These are phyloP conservation scores for Lycophotia porphyrea DNA, from an alignment of 2,888 invertebrate genomes.

Conservation along the genomic window DNA sequence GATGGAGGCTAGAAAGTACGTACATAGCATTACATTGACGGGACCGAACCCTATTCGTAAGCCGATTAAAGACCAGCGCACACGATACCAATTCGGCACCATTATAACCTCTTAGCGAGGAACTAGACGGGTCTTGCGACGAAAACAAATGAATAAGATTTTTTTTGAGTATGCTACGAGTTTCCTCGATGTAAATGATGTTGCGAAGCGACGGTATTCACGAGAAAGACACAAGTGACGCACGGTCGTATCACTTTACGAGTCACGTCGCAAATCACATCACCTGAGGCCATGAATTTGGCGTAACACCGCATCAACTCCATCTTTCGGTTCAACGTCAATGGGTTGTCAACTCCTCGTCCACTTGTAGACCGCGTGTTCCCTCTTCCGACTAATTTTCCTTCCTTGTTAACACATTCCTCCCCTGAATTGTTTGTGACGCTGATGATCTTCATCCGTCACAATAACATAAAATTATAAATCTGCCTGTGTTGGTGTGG, in stretches of 20 bases:
- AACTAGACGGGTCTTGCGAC: neutral
- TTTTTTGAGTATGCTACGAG: neutral
- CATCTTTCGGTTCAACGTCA: neutral
- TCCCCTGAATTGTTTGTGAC: too few relatives aligned
- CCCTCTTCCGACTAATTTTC: too few relatives aligned
- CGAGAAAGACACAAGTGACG: neutral
- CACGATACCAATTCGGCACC: neutral
- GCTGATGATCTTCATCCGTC: too few relatives aligned
- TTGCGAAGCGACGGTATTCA: neutral
- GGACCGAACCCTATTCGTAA: constrained; percentile 71
- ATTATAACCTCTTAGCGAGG: neutral
- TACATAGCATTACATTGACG: constrained; percentile 63
- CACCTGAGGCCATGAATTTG: neutral
- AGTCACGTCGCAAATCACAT: neutral
- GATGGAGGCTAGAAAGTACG: constrained; percentile 55
- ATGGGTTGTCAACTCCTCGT: neutral
- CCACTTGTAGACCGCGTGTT: neutral
- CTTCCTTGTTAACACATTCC: too few relatives aligned
- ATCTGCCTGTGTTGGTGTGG: too few relatives aligned
- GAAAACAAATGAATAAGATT: neutral
- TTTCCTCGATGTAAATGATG: neutral
- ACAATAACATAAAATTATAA: too few relatives aligned
- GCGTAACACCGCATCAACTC: neutral
- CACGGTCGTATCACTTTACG: neutral
- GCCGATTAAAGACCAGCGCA: constrained; percentile 73